These are phyloP conservation scores for Chanos chanos DNA, from an alignment of 2,797 vertebrate genomes.

Conservation along the genomic window DNA sequence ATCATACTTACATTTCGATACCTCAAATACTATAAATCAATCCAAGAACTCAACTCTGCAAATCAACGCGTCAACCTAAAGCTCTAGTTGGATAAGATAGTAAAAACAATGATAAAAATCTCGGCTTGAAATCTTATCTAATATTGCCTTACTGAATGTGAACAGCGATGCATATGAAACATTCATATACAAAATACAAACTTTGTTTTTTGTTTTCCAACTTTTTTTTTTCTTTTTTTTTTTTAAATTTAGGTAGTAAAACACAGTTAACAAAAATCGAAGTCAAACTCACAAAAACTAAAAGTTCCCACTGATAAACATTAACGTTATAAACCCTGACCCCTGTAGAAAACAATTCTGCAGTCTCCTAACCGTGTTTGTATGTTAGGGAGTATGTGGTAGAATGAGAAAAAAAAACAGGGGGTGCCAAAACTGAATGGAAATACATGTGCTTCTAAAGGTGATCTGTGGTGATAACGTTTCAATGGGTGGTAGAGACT, in stretches of 20 bases:
- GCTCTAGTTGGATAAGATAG: background rate
- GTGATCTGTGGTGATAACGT: too few species aligned
- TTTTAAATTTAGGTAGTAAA: slow-evolving; percentile 1
- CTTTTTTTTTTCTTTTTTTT: too few species aligned
- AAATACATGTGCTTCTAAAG: too few species aligned
- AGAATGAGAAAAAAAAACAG: background rate
- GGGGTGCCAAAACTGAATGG: background rate
- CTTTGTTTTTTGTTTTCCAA: too few species aligned
- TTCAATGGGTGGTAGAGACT: too few species aligned
- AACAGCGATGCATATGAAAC: background rate
- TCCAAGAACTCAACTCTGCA: too few species aligned
- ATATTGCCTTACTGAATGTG: background rate
- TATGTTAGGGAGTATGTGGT: too few species aligned
- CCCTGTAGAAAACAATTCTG: slow-evolving; percentile 27
- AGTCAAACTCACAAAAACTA: background rate
- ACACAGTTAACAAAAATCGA: background rate
- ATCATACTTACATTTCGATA: too few species aligned
- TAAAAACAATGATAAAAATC: slow-evolving; percentile 11
- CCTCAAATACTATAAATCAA: too few species aligned
- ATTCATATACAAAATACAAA: background rate
- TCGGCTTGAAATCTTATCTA: background rate
- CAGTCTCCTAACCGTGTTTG: too few species aligned
- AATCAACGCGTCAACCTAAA: too few species aligned
- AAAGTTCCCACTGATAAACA: background rate
- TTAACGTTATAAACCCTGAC: slow-evolving; percentile 6